Percentiles rank a stretch among this genome's conserved stretches.
Evolutionary conservation across 2,797 vertebrate species (phyloP).

Genomic region (Pseudocheirus occidentalis): DNA sequence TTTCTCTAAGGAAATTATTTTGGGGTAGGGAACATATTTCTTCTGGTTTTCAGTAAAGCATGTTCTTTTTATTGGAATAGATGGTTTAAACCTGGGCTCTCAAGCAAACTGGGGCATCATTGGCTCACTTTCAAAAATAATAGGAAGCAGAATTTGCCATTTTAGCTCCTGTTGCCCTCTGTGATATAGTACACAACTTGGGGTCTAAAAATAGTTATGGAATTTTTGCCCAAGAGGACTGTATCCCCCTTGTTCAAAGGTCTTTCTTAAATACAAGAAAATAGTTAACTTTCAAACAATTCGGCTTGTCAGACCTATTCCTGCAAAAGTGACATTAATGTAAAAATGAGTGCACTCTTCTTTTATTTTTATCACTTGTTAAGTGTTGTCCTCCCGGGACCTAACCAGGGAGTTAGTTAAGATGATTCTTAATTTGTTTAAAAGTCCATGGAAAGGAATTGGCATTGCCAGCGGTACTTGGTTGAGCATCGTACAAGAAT

Average conservation of each 20-base stretch:
- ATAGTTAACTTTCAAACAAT: conserved; percentile 64
- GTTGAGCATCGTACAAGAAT: conserved; percentile 71
- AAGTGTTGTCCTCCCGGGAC: conserved; percentile 42
- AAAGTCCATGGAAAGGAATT: conserved; percentile 69
- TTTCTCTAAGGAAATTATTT: conserved; percentile 48
- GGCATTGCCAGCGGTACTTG: conserved; percentile 60
- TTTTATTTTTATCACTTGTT: conserved; percentile 53
- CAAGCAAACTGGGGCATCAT: conserved; percentile 16
- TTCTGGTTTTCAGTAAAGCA: not conserved
- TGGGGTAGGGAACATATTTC: conserved; percentile 17
- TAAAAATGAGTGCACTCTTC: conserved; percentile 45
- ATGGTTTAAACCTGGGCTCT: conserved; percentile 33
- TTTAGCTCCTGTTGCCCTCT: conserved; percentile 66
- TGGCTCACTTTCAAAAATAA: conserved; percentile 61
- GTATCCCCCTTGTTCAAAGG: conserved; percentile 64
- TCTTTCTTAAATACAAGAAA: conserved; percentile 67
- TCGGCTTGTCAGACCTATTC: conserved; percentile 38
- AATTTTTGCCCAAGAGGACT: conserved; percentile 62
- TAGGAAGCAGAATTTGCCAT: conserved; percentile 63
- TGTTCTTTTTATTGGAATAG: conserved; percentile 53
- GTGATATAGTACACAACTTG: conserved; percentile 67
- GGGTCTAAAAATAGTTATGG: conserved; percentile 72
- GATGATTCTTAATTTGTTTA: conserved; percentile 72
- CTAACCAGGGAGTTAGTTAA: conserved; percentile 63
- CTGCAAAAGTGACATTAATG: conserved; percentile 53